Percentiles rank a stretch among this genome's conserved stretches.
These are phyloP conservation scores for Piprites chloris DNA, from an alignment of 2,113 vertebrate genomes.

Conservation along the genomic window DNA sequence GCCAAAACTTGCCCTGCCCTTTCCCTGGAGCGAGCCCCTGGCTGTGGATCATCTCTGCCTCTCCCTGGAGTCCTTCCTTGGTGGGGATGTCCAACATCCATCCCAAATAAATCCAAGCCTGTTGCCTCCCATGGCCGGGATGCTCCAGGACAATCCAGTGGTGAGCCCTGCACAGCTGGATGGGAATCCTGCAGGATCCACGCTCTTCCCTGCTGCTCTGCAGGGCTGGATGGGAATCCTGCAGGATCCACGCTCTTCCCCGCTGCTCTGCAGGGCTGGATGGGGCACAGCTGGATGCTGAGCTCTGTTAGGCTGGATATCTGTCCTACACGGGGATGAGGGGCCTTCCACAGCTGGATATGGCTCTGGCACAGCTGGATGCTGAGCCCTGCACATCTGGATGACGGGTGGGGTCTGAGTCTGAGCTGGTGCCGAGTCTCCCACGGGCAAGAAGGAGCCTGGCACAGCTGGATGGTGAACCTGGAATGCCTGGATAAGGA, in stretches of 20 bases:
- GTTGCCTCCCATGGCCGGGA: rapidly evolving
- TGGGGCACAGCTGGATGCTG: background rate
- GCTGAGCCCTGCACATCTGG: background rate
- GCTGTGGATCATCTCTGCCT: background rate
- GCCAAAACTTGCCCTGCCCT: background rate
- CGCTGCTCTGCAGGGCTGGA: background rate
- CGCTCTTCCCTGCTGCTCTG: background rate
- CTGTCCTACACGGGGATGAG: too few relatives aligned
- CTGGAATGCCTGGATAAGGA: background rate
- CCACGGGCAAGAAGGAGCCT: background rate
- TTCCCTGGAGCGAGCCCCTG: background rate
- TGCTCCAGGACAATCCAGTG: background rate
- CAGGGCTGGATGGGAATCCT: background rate
- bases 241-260: background rate
- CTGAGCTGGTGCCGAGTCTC: rapidly evolving
- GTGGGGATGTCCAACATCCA: rapidly evolving
- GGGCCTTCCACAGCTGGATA: background rate
- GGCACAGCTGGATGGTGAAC: background rate
- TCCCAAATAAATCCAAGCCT: background rate
- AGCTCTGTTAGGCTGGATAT: too few relatives aligned
- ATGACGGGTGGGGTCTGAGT: background rate
- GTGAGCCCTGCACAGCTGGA: background rate
- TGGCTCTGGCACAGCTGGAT: background rate
- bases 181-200: background rate
- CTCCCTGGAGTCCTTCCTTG: background rate